Conservation (phyloP, 1,140 invertebrate species). For the Trachymyrmex cornetzi region DNA sequence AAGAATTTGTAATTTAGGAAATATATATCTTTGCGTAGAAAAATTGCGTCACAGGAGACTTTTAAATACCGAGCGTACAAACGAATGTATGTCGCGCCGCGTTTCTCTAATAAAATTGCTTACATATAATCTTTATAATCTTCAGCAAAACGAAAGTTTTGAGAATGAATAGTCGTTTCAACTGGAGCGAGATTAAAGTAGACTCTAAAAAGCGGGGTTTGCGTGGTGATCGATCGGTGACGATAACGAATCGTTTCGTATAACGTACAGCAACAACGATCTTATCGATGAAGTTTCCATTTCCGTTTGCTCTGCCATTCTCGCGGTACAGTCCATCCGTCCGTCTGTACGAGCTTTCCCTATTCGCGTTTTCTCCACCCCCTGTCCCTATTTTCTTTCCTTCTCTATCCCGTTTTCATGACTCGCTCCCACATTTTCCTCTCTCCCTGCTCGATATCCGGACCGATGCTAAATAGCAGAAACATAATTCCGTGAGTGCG, state of each 20-base stretch:
- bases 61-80: neutral
- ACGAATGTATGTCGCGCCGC: neutral
- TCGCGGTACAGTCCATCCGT: constrained; percentile 12
- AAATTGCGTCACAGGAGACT: constrained; percentile 4
- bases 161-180: constrained; percentile 48
- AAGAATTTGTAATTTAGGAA: constrained; percentile 22
- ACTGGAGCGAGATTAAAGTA: constrained; percentile 59
- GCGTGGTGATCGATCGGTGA: constrained; percentile 77
- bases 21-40: constrained; percentile 19
- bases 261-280: constrained; percentile 64
- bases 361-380: constrained; percentile 55
- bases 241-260: constrained; percentile 76
- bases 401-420: neutral
- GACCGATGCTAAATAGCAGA: constrained; percentile 82
- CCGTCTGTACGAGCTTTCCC: constrained; percentile 62
- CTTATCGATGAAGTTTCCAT: constrained; percentile 73
- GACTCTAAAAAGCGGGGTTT: constrained; percentile 60
- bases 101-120: constrained; percentile 40
- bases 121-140: constrained; percentile 26
- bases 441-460: constrained; percentile 51
- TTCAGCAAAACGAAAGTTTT: constrained; percentile 22
- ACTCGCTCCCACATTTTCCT: constrained; percentile 47
- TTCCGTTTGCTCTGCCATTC: constrained; percentile 60
- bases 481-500: constrained; percentile 83
- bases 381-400: constrained; percentile 23